Conservation (phyloP, 2,888 invertebrate genomes). For the Drosophila flavopinicola region DNA sequence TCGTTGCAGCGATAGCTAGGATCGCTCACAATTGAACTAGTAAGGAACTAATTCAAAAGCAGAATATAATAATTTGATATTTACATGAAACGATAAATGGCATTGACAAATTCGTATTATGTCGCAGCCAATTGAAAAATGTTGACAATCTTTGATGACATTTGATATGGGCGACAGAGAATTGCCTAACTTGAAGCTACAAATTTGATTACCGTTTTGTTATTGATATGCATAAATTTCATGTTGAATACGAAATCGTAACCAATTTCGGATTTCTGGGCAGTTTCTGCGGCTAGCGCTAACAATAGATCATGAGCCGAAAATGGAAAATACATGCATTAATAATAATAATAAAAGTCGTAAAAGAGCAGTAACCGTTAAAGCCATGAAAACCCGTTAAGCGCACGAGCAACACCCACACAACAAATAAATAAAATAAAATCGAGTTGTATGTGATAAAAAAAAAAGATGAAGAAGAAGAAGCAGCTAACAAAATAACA, state of each 20-base stretch:
- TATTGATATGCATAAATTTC: constrained; percentile 39
- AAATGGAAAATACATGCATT: constrained; percentile 77
- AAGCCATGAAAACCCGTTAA: constrained; percentile 78
- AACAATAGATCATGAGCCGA: constrained; percentile 68
- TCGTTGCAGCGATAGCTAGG: not conserved
- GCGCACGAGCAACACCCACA: constrained; percentile 80
- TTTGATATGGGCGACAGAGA: constrained; percentile 27
- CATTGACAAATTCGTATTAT: not conserved
- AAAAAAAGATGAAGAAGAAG: constrained; percentile 19
- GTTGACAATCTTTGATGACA: constrained; percentile 30
- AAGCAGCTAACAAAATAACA: constrained; percentile 49
- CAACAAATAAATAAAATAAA: constrained; percentile 30
- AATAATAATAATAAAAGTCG: constrained; percentile 77
- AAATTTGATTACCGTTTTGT: constrained; percentile 51
- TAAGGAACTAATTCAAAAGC: too few species aligned
- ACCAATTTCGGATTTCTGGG: constrained; percentile 38
- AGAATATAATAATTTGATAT: too few species aligned
- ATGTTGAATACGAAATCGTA: constrained; percentile 33
- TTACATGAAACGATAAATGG: too few species aligned
- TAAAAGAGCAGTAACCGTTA: constrained; percentile 78
- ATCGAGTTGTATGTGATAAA: constrained; percentile 36
- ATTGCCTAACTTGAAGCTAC: constrained; percentile 25
- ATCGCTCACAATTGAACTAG: too few species aligned
- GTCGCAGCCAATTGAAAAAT: constrained; percentile 8
- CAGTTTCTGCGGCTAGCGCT: constrained; percentile 44